Conservation (phyloP, 2,888 invertebrate genomes). For the Tholera decimalis region DNA sequence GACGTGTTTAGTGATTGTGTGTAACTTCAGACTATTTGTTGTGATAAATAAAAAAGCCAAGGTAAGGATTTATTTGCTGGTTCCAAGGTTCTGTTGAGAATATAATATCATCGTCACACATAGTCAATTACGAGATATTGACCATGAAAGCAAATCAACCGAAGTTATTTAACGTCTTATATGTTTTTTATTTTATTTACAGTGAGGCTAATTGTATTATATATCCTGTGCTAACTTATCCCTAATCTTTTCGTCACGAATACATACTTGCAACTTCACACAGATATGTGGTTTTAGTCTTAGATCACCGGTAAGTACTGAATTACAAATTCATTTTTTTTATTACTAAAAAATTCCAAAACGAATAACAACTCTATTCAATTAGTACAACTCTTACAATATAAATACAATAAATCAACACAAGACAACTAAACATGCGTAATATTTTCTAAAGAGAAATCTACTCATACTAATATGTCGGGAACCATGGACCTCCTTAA, state of each 20-base stretch:
- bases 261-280: not conserved
- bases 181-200: not conserved
- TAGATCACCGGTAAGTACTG: not conserved
- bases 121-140: not conserved
- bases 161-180: constrained; percentile 9
- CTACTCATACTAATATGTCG: too few species aligned
- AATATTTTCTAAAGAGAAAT: too few species aligned
- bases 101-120: not conserved
- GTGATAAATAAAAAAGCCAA: constrained; percentile 56
- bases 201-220: not conserved
- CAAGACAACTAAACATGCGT: too few species aligned
- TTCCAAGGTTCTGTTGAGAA: constrained; percentile 28
- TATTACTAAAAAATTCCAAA: too few species aligned
- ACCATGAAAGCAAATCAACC: constrained; percentile 10
- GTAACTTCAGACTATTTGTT: constrained; percentile 28
- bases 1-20: constrained; percentile 56
- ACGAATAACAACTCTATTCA: too few species aligned
- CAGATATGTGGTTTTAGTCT: not conserved
- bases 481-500: too few species aligned
- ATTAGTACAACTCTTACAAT: too few species aligned
- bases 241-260: not conserved
- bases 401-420: too few species aligned
- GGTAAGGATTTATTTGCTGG: constrained; percentile 54
- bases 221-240: constrained; percentile 12
- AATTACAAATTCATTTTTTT: too few species aligned